phyloP scores from a whole-genome alignment of 1,140 invertebrate genomes.

The Dolichoris vasculosae region DNA sequence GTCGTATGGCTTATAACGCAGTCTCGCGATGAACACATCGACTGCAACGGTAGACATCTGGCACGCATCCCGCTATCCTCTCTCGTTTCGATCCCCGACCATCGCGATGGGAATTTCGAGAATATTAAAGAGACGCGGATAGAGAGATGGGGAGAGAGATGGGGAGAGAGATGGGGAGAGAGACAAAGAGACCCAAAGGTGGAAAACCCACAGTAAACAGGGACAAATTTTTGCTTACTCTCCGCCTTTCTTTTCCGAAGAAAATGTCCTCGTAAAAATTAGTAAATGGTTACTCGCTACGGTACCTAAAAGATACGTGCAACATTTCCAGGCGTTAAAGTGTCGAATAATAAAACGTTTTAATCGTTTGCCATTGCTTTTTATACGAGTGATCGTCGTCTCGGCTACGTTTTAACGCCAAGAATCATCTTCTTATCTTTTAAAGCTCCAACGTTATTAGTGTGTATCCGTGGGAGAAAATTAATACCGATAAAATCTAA shows the following conservation, averaged over 20 bases:
- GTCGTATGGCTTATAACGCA: background rate
- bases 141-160: no score
- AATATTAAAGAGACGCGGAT: no score
- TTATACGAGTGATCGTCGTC: background rate
- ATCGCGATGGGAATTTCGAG: background rate
- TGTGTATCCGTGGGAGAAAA: background rate
- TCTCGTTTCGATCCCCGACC: background rate
- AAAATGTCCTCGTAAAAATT: background rate
- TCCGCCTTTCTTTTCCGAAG: background rate
- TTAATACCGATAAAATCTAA: background rate
- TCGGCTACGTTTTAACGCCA: background rate
- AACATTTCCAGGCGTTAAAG: background rate
- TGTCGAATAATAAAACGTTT: background rate
- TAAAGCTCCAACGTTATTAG: background rate
- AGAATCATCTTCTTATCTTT: background rate
- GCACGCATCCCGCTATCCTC: constrained; percentile 25
- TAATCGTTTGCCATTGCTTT: background rate
- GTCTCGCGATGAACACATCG: background rate
- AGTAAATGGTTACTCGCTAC: background rate
- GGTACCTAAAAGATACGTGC: background rate
- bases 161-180: background rate
- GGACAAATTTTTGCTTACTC: background rate
- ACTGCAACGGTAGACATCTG: constrained; percentile 25
- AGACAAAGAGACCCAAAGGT: no score
- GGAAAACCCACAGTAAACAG: no score